A percentile compares a stretch with the other conserved stretches of the same genome.
Conservation (phyloP, 2,888 invertebrate genomes). For the Tetropium fuscum region DNA sequence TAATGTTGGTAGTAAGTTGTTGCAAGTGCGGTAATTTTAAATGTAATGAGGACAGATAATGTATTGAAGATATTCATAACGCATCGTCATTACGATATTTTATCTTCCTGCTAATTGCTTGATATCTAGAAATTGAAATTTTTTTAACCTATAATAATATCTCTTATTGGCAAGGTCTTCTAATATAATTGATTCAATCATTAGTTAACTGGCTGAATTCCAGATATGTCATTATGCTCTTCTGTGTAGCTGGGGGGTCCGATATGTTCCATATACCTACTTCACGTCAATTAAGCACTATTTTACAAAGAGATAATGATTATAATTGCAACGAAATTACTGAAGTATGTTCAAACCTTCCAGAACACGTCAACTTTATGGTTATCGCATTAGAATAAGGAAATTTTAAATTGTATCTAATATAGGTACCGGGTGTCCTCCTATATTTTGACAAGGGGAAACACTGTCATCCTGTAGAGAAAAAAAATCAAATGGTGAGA, state of each 20-base stretch:
- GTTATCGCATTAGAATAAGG: not conserved
- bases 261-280: conserved; percentile 49
- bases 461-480: too few species aligned
- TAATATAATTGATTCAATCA: conserved; percentile 49
- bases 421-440: too few species aligned
- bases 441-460: too few species aligned
- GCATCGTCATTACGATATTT: not conserved
- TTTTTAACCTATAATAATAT: conserved; percentile 9
- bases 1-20: too few species aligned
- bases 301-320: conserved; percentile 36
- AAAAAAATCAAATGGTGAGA: too few species aligned
- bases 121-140: conserved; percentile 20
- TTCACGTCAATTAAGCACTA: conserved; percentile 48
- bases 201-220: conserved; percentile 41
- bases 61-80: too few species aligned
- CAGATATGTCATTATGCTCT: conserved; percentile 33
- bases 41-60: too few species aligned
- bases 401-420: not conserved
- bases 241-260: conserved; percentile 46
- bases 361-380: not conserved
- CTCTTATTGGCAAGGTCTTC: conserved; percentile 42
- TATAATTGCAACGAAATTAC: conserved; percentile 35
- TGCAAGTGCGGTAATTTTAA: too few species aligned
- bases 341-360: conserved; percentile 31
- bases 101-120: conserved; percentile 13